phyloP scores from a whole-genome alignment of 2,797 vertebrate genomes.

The Acanthurus tractus region DNA sequence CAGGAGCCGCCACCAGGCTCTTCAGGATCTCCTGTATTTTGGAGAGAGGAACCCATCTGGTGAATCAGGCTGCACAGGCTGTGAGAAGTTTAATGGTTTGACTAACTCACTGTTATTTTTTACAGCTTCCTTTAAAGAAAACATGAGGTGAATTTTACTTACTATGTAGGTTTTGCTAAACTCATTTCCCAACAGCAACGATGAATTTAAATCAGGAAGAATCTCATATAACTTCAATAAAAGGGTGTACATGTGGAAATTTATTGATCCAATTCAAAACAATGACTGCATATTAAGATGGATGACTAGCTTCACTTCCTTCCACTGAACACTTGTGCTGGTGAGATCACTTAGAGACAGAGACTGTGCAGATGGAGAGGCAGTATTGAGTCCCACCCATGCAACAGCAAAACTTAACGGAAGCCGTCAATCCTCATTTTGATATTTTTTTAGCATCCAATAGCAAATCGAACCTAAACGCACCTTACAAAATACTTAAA shows the following conservation, averaged over 20 bases:
- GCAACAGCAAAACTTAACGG: no score
- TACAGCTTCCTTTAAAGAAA: neutral
- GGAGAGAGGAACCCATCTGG: slow-evolving; percentile 1
- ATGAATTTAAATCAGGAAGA: neutral
- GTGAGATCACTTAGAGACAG: no score
- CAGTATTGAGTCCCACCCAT: no score
- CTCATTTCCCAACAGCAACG: neutral
- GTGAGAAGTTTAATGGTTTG: neutral
- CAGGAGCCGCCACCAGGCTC: slow-evolving; percentile 95
- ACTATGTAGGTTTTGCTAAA: neutral
- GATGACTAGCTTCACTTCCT: no score
- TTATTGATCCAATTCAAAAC: neutral
- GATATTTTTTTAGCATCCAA: no score
- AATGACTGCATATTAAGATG: no score
- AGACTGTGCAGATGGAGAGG: no score
- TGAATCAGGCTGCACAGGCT: slow-evolving; percentile 22
- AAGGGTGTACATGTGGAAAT: neutral
- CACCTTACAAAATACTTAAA: no score
- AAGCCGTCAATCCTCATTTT: no score
- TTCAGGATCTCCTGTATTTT: slow-evolving; percentile 92
- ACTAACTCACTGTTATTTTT: neutral
- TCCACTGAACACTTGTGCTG: no score
- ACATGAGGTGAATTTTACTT: neutral
- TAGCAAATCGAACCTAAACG: no score
- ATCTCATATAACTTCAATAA: neutral